Base-by-base conservation (phyloP, 2,888 invertebrate species). In the Phengaris alcon region DNA sequence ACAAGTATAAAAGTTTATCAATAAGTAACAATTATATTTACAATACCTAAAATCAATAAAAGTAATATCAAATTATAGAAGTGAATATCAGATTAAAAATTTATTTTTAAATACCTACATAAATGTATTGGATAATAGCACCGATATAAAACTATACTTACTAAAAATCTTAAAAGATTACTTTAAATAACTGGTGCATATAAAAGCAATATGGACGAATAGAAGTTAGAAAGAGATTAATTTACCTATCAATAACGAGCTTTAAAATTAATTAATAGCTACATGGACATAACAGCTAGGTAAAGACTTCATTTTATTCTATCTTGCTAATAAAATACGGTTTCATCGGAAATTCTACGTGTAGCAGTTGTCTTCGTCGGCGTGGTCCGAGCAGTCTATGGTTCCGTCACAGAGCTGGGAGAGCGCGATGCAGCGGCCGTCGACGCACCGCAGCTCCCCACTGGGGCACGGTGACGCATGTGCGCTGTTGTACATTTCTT, bases 361-460 rank as follows among this genome's bases (percentile, higher is more conserved):
- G 82, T 90, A 94, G 82, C 95, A 95, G 86, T 94, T 95, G 77
- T 94, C 93, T 80, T 95, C 95, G 78, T 95, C 95, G 3, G 95
- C 95, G 70, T 95, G 95, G 84, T 95, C 95, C 1, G 94, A 89
- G 82, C 95, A 95, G 86, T 95, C 95, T 73, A 90, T 87, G 79
- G 88, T 88, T n/a, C 94, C 93, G 82, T 95, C 95, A 82, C 95
- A 95, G 52, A 95, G 91, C 80, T 95, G 95, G 9, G 94, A 89
- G 22, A 95, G 90, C 0, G 95, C 94, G 80, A 95, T 95, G 84
- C 95, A 95, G 77, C 94, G 90, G 3, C 95, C 95, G 82, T 95
- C 95, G 6, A 95, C 94, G 80, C 95, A 95, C 75, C 95, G 93
- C 74, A 95, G 85, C 80, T 95, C 94, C 0, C 93, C 93, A 75